Evolutionary conservation across 2,888 invertebrate species (phyloP), one percentile per base, ranked within the genome.

Genomic region (Beris chalybata): DNA sequence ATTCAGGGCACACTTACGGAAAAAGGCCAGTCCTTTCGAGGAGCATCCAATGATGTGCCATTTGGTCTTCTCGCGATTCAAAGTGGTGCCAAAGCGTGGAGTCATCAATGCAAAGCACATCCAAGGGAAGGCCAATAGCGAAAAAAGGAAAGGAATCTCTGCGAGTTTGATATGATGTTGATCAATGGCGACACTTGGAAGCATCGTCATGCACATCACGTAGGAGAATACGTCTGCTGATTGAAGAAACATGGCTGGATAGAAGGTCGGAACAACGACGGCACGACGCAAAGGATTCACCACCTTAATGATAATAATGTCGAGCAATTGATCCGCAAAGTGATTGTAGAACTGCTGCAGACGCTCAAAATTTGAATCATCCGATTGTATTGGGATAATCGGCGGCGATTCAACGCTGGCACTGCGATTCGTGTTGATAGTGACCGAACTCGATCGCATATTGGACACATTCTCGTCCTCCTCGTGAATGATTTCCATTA

Each of bases 21-120:
- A 74, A 53, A 80, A 67, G 0, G 79, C 78, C 59, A 80, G 65
- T 43, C 75, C 75, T 68, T 80, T 80, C 68, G 76, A 77, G 47
- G 78, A 71, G 69, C 78, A 79, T 45, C 80, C 79, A 64, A 79
- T 66, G 0, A 77, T 77, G 69, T 79, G 78, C 79, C 79, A 80
- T 47, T 78, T 74, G 29, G 77, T 73, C 68, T 79, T 79, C 11
- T 74, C 74, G 59, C 78, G 79, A 64, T 76, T 75, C 4, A 80
- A 73, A 6, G 76, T 77, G 43, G 65, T 74, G 1, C 79, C 79
- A 66, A 80, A 80, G 7, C 80, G 76, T 1, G 80, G 79, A 29
- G 80, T 80, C 80, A 80, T 80, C 71, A 80, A 70, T 1, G 79
- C 77, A 68, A 80, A 80, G 71, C 79, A 80, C 79, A 80, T 80